phyloP scores from a whole-genome alignment of 1,140 invertebrate genomes.

The Penaeus indicus region DNA sequence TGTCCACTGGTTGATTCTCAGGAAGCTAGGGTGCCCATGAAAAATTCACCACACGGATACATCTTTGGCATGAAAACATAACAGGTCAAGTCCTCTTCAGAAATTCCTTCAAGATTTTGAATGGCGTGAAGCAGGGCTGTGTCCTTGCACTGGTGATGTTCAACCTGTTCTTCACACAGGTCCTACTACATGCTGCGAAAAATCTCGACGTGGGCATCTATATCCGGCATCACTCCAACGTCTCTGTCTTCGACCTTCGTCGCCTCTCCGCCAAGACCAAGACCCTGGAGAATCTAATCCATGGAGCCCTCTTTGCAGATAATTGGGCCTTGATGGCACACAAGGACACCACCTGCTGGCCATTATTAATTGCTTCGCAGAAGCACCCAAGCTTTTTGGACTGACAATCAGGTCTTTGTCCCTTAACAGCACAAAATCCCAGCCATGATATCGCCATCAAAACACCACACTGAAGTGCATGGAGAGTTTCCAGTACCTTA shows the following conservation, averaged over 20 bases:
- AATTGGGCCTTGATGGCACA: background rate
- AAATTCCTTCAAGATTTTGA: background rate
- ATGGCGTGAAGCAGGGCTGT: background rate
- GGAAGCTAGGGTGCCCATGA: slow-evolving; percentile 10
- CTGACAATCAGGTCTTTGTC: background rate
- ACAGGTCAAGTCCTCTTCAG: background rate
- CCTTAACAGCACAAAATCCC: background rate
- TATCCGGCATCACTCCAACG: too few species aligned
- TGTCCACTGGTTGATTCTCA: background rate
- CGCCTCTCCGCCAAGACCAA: background rate
- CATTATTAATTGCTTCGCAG: background rate
- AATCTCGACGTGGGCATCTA: background rate
- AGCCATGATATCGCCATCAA: background rate
- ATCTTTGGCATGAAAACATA: background rate
- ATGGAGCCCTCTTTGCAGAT: background rate
- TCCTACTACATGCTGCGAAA: background rate
- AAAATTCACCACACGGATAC: slow-evolving; percentile 27
- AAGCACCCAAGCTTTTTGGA: background rate
- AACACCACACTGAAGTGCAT: background rate
- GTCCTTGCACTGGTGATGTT: background rate
- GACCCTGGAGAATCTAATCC: too few species aligned
- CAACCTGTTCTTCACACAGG: slow-evolving; percentile 14
- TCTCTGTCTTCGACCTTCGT: too few species aligned
- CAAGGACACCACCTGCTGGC: background rate
- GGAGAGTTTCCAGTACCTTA: background rate